Evolutionary conservation across 2,113 vertebrate genomes (phyloP), one percentile per base, ranked within the genome.

Genomic region (Alethe diademata): DNA sequence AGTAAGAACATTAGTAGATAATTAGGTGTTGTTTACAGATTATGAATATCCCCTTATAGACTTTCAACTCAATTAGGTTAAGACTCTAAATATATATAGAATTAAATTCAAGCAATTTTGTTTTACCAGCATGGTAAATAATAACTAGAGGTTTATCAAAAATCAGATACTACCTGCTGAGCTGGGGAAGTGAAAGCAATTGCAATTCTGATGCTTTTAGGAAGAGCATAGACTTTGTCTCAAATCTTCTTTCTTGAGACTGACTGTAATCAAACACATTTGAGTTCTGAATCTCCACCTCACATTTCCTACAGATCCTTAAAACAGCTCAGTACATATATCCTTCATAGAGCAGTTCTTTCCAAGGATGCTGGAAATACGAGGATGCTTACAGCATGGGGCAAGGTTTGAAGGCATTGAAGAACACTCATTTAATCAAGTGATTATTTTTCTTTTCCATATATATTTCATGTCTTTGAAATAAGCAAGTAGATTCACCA

Each of bases 21-120:
- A 97, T 91, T 93, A 95, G 61, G 4, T 61, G 64, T 42, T 66
- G 56, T 85, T 95, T 83, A 83, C 35, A 79, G 58, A 90, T 73
- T 64, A 85, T 84, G 84, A 94, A 92, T 92, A 90, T 56, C 48
- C 50, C 36, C 17, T 84, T 80, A 51, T 1, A 94, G 78, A 91
- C 13, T 91, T 88, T 85, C 15, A 9, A 71, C 25, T 92, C 50
- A 62, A 64, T 86, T 56, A 69, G 33, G 42, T 81, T 53, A 66
- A 79, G 40, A 51, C 13, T 67, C n/a, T 42, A 81, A 70, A 86
- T 69, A 81, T 51, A 79, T 61, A 50, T 11, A 92, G n/a, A 80
- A 82, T 75, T 86, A 85, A 95, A 86, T 81, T 28, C 56, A 93
- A 94, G 60, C 25, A 81, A 89, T 89, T 91, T 90, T 54, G 31